These are phyloP conservation scores for Zygothrica quintamaculata DNA, from an alignment of 2,888 invertebrate species.

Conservation along the genomic window DNA sequence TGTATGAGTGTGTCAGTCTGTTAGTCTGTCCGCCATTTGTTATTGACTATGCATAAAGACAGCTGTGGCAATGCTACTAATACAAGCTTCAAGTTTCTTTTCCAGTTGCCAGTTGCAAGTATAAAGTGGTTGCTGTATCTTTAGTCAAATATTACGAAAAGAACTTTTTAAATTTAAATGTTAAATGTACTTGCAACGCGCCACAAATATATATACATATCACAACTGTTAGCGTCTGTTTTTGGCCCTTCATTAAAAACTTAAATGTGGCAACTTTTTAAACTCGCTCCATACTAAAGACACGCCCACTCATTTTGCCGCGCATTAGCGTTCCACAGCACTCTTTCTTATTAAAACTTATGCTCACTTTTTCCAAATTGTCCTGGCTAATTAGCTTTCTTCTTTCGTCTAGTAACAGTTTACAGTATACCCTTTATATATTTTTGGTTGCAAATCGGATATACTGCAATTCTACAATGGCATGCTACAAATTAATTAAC, in stretches of 20 bases:
- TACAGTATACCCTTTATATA: background rate
- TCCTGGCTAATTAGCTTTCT: constrained; percentile 69
- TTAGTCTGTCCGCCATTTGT: constrained; percentile 42
- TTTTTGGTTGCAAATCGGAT: background rate
- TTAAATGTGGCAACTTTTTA: constrained; percentile 55
- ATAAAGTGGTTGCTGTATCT: constrained; percentile 35
- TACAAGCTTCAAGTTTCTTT: background rate
- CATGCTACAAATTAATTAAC: too few relatives aligned
- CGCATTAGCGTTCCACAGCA: constrained; percentile 45
- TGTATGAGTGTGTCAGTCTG: constrained; percentile 18
- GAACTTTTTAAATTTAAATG: constrained; percentile 77
- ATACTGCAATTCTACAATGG: background rate
- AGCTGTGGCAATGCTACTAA: constrained; percentile 12
- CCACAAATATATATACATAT: constrained; percentile 8
- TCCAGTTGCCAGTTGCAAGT: constrained; percentile 30
- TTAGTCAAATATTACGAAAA: constrained; percentile 26
- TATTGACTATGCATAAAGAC: constrained; percentile 67
- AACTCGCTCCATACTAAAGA: constrained; percentile 8
- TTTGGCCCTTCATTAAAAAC: constrained; percentile 24
- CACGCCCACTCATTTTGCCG: constrained; percentile 45
- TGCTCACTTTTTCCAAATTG: constrained; percentile 59
- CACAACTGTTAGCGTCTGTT: background rate
- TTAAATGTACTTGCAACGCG: constrained; percentile 43
- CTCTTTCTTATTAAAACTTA: constrained; percentile 64
- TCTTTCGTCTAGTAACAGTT: constrained; percentile 15